Evolutionary conservation across 2,113 vertebrate species (phyloP).

Genomic region (Prietella phreatophila): DNA sequence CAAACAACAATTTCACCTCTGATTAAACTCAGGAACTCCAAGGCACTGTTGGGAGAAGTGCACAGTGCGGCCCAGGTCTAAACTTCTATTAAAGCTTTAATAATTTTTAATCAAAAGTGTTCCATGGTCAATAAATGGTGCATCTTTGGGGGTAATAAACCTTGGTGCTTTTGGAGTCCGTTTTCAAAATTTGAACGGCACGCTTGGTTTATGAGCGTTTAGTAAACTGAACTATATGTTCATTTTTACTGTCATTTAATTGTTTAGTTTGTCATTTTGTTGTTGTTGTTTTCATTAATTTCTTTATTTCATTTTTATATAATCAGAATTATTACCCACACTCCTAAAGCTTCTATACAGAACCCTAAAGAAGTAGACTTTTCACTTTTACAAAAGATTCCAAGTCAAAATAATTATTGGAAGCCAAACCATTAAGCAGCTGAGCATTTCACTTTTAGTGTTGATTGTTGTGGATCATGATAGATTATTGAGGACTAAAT

Average conservation of each 20-base stretch:
- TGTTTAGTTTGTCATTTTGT: not conserved
- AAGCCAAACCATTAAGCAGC: not conserved
- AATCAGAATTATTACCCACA: not conserved
- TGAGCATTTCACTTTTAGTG: no score
- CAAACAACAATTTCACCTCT: constrained; percentile 38
- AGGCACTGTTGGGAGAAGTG: not conserved
- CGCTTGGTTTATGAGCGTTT: not conserved
- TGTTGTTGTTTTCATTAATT: not conserved
- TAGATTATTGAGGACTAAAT: not conserved
- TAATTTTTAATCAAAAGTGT: constrained; percentile 13
- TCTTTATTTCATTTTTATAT: not conserved
- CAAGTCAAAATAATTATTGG: not conserved
- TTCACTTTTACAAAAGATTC: not conserved
- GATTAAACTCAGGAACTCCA: constrained; percentile 13
- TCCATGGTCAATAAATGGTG: constrained; percentile 5
- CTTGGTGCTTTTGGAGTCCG: not conserved
- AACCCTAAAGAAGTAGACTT: not conserved
- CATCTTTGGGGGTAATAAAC: not conserved
- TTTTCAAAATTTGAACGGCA: not conserved
- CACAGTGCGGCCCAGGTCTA: not conserved
- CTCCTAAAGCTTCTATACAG: not conserved
- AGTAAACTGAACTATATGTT: not conserved
- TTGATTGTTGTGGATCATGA: not conserved
- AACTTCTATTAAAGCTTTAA: constrained; percentile 23
- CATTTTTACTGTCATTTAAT: not conserved